Base-by-base conservation (phyloP, 2,797 vertebrate species). In the Delichon dasypus region DNA sequence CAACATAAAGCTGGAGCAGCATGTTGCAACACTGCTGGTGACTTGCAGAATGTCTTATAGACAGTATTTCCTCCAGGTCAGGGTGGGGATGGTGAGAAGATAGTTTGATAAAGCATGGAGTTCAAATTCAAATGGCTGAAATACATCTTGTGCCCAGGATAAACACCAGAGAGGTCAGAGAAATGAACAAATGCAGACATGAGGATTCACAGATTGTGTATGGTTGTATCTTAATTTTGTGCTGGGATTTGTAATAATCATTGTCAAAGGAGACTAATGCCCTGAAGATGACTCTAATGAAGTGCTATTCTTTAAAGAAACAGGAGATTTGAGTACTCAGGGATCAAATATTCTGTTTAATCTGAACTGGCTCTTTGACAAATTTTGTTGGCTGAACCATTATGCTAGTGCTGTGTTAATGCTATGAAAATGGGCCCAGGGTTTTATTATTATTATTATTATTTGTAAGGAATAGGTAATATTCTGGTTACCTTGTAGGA, bases 241-340 rank as follows among this genome's bases (percentile, higher is more conserved):
- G 25, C 64, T 78, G 60, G 51, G 48, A 77, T 87, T 93, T 87
- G 27, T 60, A 83, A 48, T 54, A 32, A 32, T 54, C 0, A 0
- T 45, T 85, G 26, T 88, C 60, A 61, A 83, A 93, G 44, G 72
- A 87, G 34, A 34, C 48, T 73, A 89, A 75, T 47, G 53, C 40
- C 40, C 68, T 79, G n/a, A 91, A 77, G 15, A 85, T 34, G 3
- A 42, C 30, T 83, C 36, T 62, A 77, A 72, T 1, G 9, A 82
- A 92, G 26, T 73, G 30, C n/a, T 68, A 2, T 81, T 92, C 67
- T 81, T 92, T 91, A 88, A 84, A 88, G 48, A 55, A 95, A 67
- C n/a, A 67, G 19, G 45, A 80, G 11, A 73, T 70, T 48, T 5
- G 8, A 84, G n/a, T 62, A 61, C 18, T 85, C 18, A 42, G 42